Evolutionary conservation across 2,888 invertebrate species (phyloP).

Genomic region (Drosophila hamatofila): DNA sequence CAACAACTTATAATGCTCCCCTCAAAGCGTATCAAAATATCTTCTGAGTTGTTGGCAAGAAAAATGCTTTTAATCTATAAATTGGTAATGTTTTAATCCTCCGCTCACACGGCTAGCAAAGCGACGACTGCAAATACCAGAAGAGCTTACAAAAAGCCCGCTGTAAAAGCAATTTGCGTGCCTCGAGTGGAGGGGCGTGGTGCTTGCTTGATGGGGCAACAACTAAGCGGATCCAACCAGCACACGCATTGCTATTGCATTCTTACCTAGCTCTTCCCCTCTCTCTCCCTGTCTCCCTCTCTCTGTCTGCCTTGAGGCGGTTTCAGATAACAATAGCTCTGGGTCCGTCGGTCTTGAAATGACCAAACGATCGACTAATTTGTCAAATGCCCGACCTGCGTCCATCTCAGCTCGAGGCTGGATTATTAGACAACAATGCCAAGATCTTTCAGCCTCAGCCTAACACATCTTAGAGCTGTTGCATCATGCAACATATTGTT

Average conservation of each 20-base stretch:
- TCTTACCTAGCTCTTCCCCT: constrained; percentile 2
- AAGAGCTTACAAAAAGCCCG: constrained; percentile 56
- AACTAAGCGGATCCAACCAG: constrained; percentile 48
- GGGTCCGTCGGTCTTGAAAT: constrained; percentile 20
- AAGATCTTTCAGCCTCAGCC: constrained; percentile 33
- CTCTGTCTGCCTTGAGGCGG: not conserved
- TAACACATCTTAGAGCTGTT: constrained; percentile 18
- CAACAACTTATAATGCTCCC: not conserved
- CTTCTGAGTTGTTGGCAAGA: not conserved
- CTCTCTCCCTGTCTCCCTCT: not conserved
- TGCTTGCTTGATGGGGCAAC: constrained; percentile 18
- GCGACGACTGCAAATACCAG: constrained; percentile 31
- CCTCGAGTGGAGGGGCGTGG: constrained; percentile 9
- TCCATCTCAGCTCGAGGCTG: constrained; percentile 31
- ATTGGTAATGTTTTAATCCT: constrained; percentile 10
- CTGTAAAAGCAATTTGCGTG: constrained; percentile 63
- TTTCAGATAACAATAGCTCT: constrained; percentile 40
- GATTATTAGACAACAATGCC: constrained; percentile 57
- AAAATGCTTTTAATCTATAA: constrained; percentile 13
- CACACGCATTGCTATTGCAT: constrained; percentile 36
- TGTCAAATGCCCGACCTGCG: constrained; percentile 59
- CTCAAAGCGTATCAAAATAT: not conserved
- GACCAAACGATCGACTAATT: constrained; percentile 67
- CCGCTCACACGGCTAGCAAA: constrained; percentile 5
- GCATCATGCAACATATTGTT: constrained; percentile 21